These are phyloP conservation scores for Myoxocephalus aenaeus DNA, from an alignment of 2,797 vertebrate species.

Conservation along the genomic window DNA sequence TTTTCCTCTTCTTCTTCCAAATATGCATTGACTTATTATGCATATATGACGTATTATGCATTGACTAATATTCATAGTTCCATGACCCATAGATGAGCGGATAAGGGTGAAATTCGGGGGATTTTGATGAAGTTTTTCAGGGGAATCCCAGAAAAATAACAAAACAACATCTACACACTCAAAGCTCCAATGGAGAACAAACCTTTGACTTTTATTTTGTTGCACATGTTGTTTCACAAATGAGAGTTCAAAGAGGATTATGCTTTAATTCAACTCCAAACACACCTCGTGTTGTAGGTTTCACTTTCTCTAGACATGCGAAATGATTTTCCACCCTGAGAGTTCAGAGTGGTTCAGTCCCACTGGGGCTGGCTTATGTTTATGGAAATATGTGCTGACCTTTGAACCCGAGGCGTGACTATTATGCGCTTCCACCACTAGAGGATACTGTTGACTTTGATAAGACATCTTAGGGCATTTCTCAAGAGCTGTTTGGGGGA, in stretches of 20 bases:
- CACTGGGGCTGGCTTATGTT: neutral
- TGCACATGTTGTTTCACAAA: neutral
- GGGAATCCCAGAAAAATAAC: constrained; percentile 10
- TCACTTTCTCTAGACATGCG: constrained; percentile 7
- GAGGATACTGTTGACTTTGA: constrained; percentile 79
- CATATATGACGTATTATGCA: neutral
- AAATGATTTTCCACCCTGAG: neutral
- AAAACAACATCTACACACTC: neutral
- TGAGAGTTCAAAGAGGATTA: neutral
- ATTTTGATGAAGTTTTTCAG: neutral
- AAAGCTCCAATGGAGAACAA: neutral
- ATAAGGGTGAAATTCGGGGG: neutral
- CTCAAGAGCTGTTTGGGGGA: constrained; percentile 8
- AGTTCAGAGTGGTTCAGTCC: neutral
- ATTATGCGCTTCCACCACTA: constrained; percentile 66
- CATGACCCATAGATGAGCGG: fast-evolving
- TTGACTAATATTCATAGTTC: neutral
- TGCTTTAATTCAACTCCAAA: neutral
- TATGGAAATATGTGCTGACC: constrained; percentile 23
- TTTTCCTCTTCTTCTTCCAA: neutral
- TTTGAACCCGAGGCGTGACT: constrained; percentile 16
- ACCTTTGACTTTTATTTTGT: neutral
- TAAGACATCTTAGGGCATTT: constrained; percentile 26
- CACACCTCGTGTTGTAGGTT: neutral
- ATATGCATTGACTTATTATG: neutral